Evolutionary conservation across 2,113 vertebrate genomes (phyloP).

Genomic region (Benitochromis conjunctus): DNA sequence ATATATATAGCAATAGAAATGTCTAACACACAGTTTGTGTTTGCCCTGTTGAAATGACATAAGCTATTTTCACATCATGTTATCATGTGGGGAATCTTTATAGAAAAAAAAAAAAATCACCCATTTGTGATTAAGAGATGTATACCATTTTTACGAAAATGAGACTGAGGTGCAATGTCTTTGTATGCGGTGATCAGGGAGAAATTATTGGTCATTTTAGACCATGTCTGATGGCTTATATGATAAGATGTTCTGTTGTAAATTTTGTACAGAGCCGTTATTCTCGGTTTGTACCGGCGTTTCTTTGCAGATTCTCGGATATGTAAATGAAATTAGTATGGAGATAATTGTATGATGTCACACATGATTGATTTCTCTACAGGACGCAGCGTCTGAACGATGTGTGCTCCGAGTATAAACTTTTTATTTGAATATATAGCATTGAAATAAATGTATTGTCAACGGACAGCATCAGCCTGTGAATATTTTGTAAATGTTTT

Average conservation of each 20-base stretch:
- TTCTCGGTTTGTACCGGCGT: conserved; percentile 30
- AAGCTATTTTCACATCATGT: conserved; percentile 66
- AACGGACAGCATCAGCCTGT: conserved; percentile 52
- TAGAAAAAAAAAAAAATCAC: conserved; percentile 31
- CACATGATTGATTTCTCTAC: conserved; percentile 35
- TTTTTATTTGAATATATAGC: conserved; percentile 60
- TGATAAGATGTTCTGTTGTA: conserved; percentile 45
- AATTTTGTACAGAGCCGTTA: conserved; percentile 56
- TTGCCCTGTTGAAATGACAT: conserved; percentile 50
- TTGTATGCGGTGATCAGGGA: conserved; percentile 62
- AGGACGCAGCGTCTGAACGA: conserved; percentile 36
- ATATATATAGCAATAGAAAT: conserved; percentile 51
- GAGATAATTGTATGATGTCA: conserved; percentile 48
- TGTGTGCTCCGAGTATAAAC: conserved; percentile 38
- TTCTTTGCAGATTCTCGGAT: conserved; percentile 55
- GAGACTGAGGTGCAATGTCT: conserved; percentile 48
- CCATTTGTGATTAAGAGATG: neutral
- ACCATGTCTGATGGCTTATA: conserved; percentile 47
- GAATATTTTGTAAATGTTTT: conserved; percentile 73
- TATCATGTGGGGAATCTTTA: conserved; percentile 49
- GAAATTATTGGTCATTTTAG: conserved; percentile 63
- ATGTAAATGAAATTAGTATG: conserved; percentile 55
- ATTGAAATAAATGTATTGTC: conserved; percentile 59
- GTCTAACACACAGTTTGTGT: conserved; percentile 33
- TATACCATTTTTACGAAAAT: conserved; percentile 60